phyloP scores from a whole-genome alignment of 2,888 invertebrate species.

The Eledona agricola region DNA sequence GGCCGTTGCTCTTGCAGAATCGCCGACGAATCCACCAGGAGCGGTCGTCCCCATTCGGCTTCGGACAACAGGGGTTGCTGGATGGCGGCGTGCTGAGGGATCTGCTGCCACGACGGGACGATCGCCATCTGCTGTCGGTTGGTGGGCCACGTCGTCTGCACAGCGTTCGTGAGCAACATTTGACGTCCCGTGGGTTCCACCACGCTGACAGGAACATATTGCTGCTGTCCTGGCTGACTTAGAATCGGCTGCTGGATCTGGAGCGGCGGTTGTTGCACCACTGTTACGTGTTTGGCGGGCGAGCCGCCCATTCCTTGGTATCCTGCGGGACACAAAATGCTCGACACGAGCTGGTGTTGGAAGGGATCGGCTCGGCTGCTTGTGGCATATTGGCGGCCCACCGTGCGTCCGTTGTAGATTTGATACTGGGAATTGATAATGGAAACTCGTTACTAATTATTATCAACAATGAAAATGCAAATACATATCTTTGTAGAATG shows the following conservation, averaged over 20 bases:
- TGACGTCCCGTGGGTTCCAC: constrained; percentile 85
- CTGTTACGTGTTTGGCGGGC: constrained; percentile 76
- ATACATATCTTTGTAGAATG: no score
- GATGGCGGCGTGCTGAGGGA: constrained; percentile 70
- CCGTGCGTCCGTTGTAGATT: constrained; percentile 77
- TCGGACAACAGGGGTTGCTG: constrained; percentile 70
- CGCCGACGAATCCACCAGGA: constrained; percentile 79
- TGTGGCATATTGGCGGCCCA: constrained; percentile 72
- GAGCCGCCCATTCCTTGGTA: constrained; percentile 79
- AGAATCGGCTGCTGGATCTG: constrained; percentile 83
- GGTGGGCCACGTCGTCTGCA: constrained; percentile 75
- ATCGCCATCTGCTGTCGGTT: constrained; percentile 79
- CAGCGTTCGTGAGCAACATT: constrained; percentile 80
- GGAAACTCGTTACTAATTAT: constrained; percentile 46
- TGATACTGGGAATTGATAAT: constrained; percentile 85
- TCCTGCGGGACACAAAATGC: constrained; percentile 89
- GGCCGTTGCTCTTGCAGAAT: constrained; percentile 74
- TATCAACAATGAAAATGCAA: no score
- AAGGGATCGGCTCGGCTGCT: constrained; percentile 79
- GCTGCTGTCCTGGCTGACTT: constrained; percentile 85
- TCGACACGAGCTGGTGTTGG: constrained; percentile 92
- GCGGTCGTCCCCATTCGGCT: constrained; percentile 76
- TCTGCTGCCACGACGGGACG: constrained; percentile 86
- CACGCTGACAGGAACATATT: constrained; percentile 93
- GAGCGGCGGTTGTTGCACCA: constrained; percentile 72